phyloP scores from a whole-genome alignment of 2,888 invertebrate genomes.

The Dysmachus trigonus region DNA sequence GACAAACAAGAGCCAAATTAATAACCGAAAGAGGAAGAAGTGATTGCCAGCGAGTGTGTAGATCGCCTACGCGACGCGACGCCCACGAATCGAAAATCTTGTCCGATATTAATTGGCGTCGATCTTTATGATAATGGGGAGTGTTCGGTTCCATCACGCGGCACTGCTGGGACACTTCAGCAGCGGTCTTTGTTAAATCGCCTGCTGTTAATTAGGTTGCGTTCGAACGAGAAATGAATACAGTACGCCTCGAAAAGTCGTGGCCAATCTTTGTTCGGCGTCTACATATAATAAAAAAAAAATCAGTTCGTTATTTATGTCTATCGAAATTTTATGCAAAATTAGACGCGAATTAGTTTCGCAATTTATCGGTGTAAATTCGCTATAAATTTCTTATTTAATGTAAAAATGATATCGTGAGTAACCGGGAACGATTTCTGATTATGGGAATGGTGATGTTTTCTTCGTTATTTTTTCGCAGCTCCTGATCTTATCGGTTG shows the following conservation, averaged over 20 bases:
- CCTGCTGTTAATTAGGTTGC: conserved; percentile 32
- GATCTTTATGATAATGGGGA: conserved; percentile 48
- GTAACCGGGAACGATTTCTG: neutral
- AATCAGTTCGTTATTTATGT: conserved; percentile 17
- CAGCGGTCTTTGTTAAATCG: conserved; percentile 1
- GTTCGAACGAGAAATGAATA: neutral
- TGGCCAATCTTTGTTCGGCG: neutral
- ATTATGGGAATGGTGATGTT: neutral
- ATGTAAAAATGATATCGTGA: neutral
- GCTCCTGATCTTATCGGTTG: neutral
- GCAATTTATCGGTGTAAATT: conserved; percentile 40
- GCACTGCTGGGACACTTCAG: neutral
- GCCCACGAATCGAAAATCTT: conserved; percentile 17
- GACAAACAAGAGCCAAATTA: conserved; percentile 26
- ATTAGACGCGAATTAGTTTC: conserved; percentile 36
- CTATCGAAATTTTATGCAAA: conserved; percentile 38
- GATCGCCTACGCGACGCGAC: neutral
- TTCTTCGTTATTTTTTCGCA: neutral
- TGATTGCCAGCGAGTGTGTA: neutral
- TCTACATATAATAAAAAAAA: no score
- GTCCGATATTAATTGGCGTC: conserved; percentile 48
- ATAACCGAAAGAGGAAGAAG: conserved; percentile 23
- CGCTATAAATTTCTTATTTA: conserved; percentile 12
- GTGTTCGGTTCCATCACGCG: conserved; percentile 2
- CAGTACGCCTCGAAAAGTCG: neutral